Base-by-base conservation (phyloP, 2,888 invertebrate genomes). In the Tridacna gigas region DNA sequence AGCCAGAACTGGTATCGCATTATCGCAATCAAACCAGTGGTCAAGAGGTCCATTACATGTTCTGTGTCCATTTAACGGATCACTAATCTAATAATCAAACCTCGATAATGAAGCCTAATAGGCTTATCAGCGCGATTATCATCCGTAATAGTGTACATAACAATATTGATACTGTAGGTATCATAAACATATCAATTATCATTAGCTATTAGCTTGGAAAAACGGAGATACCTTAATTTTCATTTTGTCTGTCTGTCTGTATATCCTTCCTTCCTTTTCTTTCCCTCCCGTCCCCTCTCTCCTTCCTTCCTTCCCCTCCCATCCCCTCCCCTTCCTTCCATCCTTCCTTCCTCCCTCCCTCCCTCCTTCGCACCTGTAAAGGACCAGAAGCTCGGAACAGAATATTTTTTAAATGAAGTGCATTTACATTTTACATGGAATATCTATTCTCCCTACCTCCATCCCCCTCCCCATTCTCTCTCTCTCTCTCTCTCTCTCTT, bases 31-130 rank as follows among this genome's bases (percentile, higher is more conserved):
- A 71, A 37, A 13, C 25, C 71, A 51, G 22, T 51, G 51, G 71
- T 71, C 71, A 48, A 51, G 48, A 28, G 25, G 0, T 0, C 37
- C 37, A 37, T 37, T 37, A 37, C 37, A 51, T 51, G 48, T 71
- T 51, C 71, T 22, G 47, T 11, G 48, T 71, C 48, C 71, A 71
- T 71, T 71, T 71, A 51, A 79, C 79, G 83, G 71, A 74, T 66
- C 61, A 71, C 26, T 84, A 84, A 81, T 84, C 84, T 84, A 84
- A 84, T 84, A 84, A 84, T 51, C 45, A 67, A 56, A 65, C 56
- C 20, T 28, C 66, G 45, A 79, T 84, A 84, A 84, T 79, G 81
- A 84, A 69, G 26, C 66, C 66, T 84, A 84, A 84, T 81, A 73
- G 81, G 76, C 66, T 81, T 81, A 84, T 84, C 84, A 76, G 63